Conservation (phyloP, 1,140 invertebrate genomes). For the Musca vetustissima region DNA sequence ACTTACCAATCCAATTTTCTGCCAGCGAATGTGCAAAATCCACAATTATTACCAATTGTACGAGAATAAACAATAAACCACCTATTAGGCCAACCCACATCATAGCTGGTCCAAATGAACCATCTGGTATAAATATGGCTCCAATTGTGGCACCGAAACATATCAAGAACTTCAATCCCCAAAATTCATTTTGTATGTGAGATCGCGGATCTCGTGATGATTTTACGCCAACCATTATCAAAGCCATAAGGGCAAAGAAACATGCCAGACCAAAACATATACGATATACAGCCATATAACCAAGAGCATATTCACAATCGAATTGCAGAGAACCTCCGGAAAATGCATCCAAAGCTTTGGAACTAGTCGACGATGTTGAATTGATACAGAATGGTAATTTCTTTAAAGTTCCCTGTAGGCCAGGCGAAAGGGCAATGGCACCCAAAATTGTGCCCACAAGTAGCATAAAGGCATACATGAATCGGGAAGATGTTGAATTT, state of each 20-base stretch:
- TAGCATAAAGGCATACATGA: conserved; percentile 96
- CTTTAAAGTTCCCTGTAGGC: conserved; percentile 77
- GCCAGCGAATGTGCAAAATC: conserved; percentile 98
- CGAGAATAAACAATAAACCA: conserved; percentile 94
- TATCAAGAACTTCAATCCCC: conserved; percentile 96
- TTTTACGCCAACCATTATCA: conserved; percentile 93
- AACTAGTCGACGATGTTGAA: conserved; percentile 57
- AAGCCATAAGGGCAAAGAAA: conserved; percentile 91
- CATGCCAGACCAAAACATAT: conserved; percentile 92
- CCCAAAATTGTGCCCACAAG: conserved; percentile 85
- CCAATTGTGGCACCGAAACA: conserved; percentile 91
- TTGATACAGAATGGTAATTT: conserved; percentile 84
- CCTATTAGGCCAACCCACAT: conserved; percentile 99
- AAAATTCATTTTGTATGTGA: conserved; percentile 98
- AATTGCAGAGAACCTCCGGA: conserved; percentile 55
- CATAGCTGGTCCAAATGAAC: conserved; percentile 84
- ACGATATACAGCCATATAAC: conserved; percentile 69
- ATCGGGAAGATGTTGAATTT: conserved; percentile 93
- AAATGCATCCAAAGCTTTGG: conserved; percentile 59
- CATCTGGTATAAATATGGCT: conserved; percentile 95
- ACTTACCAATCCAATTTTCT: conserved; percentile 84
- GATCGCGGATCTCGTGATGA: conserved; percentile 89
- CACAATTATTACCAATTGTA: conserved; percentile 94
- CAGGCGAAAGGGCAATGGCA: conserved; percentile 90
- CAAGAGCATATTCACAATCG: conserved; percentile 84